Base-by-base conservation (phyloP, 2,797 vertebrate species). In the Dallia pectoralis region DNA sequence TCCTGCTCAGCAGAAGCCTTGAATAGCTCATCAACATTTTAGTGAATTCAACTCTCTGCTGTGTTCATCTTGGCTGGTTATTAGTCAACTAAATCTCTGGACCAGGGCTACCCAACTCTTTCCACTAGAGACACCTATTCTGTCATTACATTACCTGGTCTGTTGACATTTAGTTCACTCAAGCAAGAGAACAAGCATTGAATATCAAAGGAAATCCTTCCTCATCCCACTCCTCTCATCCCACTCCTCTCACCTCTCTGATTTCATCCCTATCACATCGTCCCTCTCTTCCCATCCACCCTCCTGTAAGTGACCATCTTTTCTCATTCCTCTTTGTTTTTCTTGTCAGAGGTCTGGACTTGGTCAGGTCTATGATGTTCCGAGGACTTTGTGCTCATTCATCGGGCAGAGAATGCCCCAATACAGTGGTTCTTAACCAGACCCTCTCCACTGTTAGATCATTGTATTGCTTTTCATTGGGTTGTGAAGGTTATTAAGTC, bases 201-300 rank as follows among this genome's bases (percentile, higher is more conserved):
- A 44, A 44, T 44, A 4, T 1, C 7, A 11, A 8, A 4, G 7
- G 7, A 44, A 44, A 44, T 44, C 40, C 72, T 56, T 51, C 36
- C 11, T 63, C 61, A 15, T 53, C 33, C 69, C 36, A n/a, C 22
- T 66, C 69, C 77, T 49, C 77, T 79, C 22, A 63, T 53, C 68
- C 59, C 7, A 8, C 66, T 67, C 40, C 69, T 19, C 53, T 32
- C 73, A 29, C n/a, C 73, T 27, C 70, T 82, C 83, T 75, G 70
- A 1, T 11, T 8, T 74, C n/a, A 4, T 3, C 32, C 4, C 16
- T 70, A 30, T 59, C 44, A n/a, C 29, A 0, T 0, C 79, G n/a
- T 36, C 40, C 7, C 4, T 40, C 19, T 72, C 78, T 79, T n/a
- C 67, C 16, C 12, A 36, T 53, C 19, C 19, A 19, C 49, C n/a